Conservation (phyloP, 2,113 vertebrate species). For the Mus pahari region DNA sequence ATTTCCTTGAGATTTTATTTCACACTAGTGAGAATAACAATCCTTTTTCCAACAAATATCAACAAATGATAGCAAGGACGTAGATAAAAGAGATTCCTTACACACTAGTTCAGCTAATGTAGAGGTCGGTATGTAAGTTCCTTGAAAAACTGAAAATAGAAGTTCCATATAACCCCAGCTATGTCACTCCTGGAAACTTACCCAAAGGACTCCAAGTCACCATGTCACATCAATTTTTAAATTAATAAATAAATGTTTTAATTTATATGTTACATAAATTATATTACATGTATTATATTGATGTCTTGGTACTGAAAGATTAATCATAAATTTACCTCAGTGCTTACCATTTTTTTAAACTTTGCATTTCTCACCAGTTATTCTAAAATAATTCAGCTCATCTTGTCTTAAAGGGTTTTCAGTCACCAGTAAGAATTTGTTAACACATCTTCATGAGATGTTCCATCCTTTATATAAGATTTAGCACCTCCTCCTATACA, state of each 20-base stretch:
- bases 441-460: not conserved
- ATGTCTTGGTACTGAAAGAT: not conserved
- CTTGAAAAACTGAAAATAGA: not conserved
- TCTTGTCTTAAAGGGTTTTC: constrained; percentile 29
- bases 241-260: not conserved
- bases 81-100: not conserved
- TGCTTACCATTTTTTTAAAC: not conserved
- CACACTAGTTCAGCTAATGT: not conserved
- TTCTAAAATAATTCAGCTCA: not conserved
- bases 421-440: not conserved
- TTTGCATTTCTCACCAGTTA: not conserved
- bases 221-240: not conserved
- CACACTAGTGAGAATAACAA: not conserved
- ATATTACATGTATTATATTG: not conserved
- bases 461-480: not conserved
- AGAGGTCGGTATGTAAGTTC: not conserved
- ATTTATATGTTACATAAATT: not conserved
- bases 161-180: not conserved
- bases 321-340: not conserved
- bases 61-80: not conserved
- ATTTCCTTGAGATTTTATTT: not conserved
- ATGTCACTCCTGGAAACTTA: not conserved
- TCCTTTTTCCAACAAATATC: not conserved
- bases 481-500: not conserved
- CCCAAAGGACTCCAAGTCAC: not conserved